Base-by-base conservation (phyloP, 2,113 vertebrate genomes). In the Tenebrosternarchus preto region DNA sequence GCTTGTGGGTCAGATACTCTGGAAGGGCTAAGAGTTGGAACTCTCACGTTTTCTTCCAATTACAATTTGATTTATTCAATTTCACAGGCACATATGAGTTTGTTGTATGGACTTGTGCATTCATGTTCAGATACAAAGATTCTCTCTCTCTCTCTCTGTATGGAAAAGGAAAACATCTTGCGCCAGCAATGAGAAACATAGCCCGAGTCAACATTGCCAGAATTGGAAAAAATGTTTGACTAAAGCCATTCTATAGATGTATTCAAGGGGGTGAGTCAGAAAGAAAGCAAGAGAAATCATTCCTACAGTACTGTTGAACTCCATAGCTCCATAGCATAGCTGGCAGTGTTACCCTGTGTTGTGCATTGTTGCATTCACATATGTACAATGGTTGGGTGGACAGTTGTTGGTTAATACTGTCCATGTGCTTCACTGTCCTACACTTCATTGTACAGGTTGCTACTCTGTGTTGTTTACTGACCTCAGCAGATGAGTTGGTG, bases 161-260 rank as follows among this genome's bases (percentile, higher is more conserved):
- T 68, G 78, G 61, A 67, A 80, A n/a, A 73, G 69, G 72, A 80
- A 74, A 80, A 80, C 59, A 80, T 33, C 16, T 15, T 2, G 66
- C 61, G 24, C 4, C 50, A 74, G 60, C 33, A 74, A 67, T 5
- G 36, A 6, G 61, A 66, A 46, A 73, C n/a, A 73, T 79, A 72
- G 71, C 60, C 69, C 73, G 70, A 73, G 25, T 57, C 69, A 72
- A 55, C 69, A 55, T 33, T 31, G 71, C 71, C 29, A 46, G 12
- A 56, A 39, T 56, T 67, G 46, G 61, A 50, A 74, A n/a, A 80
- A 80, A 20, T 64, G n/a, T 55, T 55, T 66, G 27, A 64, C 36
- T 73, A 22, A 72, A 63, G 46, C 53, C 31, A 7, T 73, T 66
- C 59, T 66, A 56, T 64, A 36, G 31, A 80, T 39, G 50, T 39